Conservation (phyloP, 2,888 invertebrate species). For the Panopea generosa region DNA sequence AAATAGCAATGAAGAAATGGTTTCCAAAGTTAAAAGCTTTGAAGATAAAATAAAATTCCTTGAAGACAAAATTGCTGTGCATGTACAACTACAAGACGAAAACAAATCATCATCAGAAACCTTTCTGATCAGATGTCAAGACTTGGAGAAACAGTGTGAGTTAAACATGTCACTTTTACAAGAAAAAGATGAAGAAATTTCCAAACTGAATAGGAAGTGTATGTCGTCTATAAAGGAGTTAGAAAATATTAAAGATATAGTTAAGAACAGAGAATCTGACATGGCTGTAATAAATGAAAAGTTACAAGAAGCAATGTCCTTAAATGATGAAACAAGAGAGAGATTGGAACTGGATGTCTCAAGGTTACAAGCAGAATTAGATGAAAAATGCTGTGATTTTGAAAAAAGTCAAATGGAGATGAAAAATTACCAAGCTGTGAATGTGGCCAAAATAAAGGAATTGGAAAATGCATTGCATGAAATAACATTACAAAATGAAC, state of each 20-base stretch:
- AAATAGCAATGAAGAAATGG: too few relatives aligned
- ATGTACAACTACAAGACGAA: conserved; percentile 1
- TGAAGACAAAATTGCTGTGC: not conserved
- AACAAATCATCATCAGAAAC: not conserved
- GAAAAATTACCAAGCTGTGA: not conserved
- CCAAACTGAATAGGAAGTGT: conserved; percentile 39
- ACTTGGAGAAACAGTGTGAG: conserved; percentile 49
- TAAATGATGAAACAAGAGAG: conserved; percentile 9
- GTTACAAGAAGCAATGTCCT: conserved; percentile 15
- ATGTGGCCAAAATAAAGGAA: not conserved
- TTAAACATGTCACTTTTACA: conserved; percentile 37
- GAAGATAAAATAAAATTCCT: conserved; percentile 9
- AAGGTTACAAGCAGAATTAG: not conserved
- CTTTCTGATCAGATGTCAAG: conserved; percentile 31
- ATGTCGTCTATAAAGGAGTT: conserved; percentile 28
- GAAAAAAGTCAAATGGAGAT: conserved; percentile 19
- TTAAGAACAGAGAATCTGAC: conserved; percentile 7
- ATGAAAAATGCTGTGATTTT: conserved; percentile 6
- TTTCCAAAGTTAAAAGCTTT: not conserved
- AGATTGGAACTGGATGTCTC: not conserved
- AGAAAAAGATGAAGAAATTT: conserved; percentile 51
- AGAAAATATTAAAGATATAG: not conserved
- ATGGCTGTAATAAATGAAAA: conserved; percentile 6
- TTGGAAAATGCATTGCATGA: not conserved
- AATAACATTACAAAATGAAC: not conserved